Evolutionary conservation across 92 coral and sea anemone species (phyloP).

Genomic region (Montipora capitata): DNA sequence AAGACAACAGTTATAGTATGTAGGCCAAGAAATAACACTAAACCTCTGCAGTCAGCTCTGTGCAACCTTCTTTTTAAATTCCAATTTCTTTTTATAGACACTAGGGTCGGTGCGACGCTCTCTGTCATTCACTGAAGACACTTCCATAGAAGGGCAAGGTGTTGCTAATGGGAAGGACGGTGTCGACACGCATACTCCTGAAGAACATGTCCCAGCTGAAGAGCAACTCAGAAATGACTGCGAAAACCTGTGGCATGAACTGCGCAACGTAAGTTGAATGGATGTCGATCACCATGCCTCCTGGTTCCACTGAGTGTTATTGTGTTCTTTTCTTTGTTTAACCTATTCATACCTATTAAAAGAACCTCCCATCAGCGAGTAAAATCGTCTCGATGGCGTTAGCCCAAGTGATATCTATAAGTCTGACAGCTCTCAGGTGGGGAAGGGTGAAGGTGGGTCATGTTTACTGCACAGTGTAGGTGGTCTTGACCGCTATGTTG

Average conservation of each 20-base stretch:
- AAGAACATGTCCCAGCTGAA: constrained; percentile 31
- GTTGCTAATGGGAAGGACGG: background rate
- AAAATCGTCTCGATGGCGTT: too few relatives aligned
- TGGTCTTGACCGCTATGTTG: too few relatives aligned
- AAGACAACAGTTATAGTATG: background rate
- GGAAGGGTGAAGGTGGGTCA: too few relatives aligned
- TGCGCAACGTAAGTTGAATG: constrained; percentile 37
- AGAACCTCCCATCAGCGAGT: too few relatives aligned
- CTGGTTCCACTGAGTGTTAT: background rate
- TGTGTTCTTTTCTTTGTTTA: too few relatives aligned
- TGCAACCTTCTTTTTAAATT: too few relatives aligned
- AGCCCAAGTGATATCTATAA: too few relatives aligned
- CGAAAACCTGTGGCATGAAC: constrained; percentile 67
- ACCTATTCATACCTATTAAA: too few relatives aligned
- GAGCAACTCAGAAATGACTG: constrained; percentile 62
- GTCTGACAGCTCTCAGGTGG: too few relatives aligned
- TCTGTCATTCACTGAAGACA: constrained; percentile 6
- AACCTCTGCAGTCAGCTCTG: too few relatives aligned
- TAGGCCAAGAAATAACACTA: background rate
- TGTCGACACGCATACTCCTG: background rate
- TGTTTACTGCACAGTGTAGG: too few relatives aligned
- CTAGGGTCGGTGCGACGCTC: constrained; percentile 28
- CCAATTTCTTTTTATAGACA: background rate
- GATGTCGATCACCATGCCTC: too few relatives aligned
- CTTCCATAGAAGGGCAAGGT: constrained; percentile 3